Percentiles rank a stretch among this genome's conserved stretches.
Evolutionary conservation across 2,797 vertebrate species (phyloP).

Genomic region (Liasis olivaceus): DNA sequence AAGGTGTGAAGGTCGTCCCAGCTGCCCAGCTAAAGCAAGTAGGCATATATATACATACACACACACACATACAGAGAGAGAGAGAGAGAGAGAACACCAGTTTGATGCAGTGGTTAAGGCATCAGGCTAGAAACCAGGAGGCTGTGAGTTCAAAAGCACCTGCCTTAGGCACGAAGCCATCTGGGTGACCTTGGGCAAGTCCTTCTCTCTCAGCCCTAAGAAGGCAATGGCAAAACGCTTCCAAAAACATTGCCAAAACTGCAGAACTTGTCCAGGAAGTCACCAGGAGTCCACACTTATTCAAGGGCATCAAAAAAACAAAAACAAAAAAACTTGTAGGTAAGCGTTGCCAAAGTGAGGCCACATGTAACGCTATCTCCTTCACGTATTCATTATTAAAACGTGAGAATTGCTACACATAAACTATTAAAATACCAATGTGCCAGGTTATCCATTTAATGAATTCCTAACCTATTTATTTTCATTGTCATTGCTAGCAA

Average conservation of each 20-base stretch:
- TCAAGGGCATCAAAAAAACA: neutral
- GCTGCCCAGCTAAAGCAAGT: neutral
- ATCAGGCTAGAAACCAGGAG: neutral
- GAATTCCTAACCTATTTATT: conserved; percentile 52
- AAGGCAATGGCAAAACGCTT: neutral
- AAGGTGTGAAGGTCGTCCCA: neutral
- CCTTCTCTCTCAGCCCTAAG: neutral
- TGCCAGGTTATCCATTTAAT: conserved; percentile 41
- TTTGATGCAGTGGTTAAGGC: neutral
- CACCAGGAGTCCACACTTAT: neutral
- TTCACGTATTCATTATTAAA: neutral
- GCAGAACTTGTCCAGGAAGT: neutral
- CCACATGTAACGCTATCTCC: neutral
- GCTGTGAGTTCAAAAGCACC: neutral
- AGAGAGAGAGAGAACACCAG: too few relatives aligned
- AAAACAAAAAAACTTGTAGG: neutral
- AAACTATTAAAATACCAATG: conserved; percentile 60
- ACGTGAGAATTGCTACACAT: conserved; percentile 47
- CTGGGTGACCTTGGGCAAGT: neutral
- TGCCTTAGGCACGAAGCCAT: neutral
- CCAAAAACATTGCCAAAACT: neutral
- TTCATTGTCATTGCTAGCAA: conserved; percentile 49
- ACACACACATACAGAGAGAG: too few relatives aligned
- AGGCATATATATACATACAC: neutral
- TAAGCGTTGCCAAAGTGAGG: neutral